phyloP scores from a whole-genome alignment of 2,888 invertebrate species.

The Cinara cedri region DNA sequence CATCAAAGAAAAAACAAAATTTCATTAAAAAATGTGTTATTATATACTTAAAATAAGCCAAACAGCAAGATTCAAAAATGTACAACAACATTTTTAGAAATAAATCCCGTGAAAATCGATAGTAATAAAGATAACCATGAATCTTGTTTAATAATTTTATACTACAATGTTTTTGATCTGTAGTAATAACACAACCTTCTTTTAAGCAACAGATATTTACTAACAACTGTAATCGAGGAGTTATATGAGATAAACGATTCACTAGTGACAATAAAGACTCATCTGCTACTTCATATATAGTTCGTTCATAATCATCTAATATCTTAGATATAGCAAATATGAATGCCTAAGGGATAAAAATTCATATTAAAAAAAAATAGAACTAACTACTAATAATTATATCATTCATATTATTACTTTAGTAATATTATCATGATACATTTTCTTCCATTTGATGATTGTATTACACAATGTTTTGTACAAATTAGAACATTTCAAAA shows the following conservation, averaged over 20 bases:
- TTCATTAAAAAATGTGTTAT: neutral
- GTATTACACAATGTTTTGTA: conserved; percentile 13
- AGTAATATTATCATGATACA: conserved; percentile 16
- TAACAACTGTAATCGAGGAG: conserved; percentile 34
- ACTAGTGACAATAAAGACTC: conserved; percentile 43
- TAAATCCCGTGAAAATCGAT: conserved; percentile 7
- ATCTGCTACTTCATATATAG: conserved; percentile 35
- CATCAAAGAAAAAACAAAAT: neutral
- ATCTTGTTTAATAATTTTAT: conserved; percentile 31
- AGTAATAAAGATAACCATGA: conserved; percentile 24
- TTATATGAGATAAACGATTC: conserved; percentile 29
- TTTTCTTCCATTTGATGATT: conserved; percentile 32
- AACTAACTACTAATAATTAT: neutral
- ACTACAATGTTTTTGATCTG: conserved; percentile 21
- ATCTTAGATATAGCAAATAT: conserved; percentile 41
- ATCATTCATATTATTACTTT: conserved; percentile 27
- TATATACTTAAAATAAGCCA: conserved; percentile 46
- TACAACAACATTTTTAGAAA: conserved; percentile 45
- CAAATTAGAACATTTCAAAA: conserved; percentile 51
- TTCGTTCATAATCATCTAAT: conserved; percentile 40
- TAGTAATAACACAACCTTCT: neutral
- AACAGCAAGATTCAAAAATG: conserved; percentile 43
- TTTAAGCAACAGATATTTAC: conserved; percentile 26
- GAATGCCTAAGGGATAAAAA: conserved; percentile 23
- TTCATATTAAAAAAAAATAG: neutral